Percentiles rank a stretch among this genome's conserved stretches.
Conservation (phyloP, 1,140 invertebrate species). For the Araneus ventricosus region DNA sequence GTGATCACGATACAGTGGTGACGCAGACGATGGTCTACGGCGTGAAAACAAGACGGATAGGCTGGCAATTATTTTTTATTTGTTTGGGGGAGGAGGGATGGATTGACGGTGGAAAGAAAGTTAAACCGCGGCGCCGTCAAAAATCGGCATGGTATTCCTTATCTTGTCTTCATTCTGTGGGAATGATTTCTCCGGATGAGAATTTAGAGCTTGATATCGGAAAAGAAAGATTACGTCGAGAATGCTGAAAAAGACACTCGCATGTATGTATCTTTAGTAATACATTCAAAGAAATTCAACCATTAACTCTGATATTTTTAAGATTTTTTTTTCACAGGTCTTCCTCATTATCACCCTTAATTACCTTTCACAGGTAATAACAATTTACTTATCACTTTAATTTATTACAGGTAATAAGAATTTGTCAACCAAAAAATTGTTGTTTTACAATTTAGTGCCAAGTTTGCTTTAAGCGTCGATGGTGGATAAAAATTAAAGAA, state of each 20-base stretch:
- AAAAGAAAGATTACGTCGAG: not conserved
- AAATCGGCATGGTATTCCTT: not conserved
- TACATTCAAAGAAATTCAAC: not conserved
- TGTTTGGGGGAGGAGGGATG: not conserved
- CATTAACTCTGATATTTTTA: not conserved
- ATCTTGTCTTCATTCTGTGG: constrained; percentile 5
- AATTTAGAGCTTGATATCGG: not conserved
- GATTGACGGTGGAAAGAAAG: not conserved
- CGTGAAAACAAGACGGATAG: constrained; percentile 65
- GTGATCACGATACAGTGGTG: constrained; percentile 20
- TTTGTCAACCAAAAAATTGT: no score
- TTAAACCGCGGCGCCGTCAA: constrained; percentile 17
- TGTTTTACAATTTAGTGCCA: no score
- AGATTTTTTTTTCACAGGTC: no score
- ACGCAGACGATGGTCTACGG: not conserved
- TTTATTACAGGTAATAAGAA: no score
- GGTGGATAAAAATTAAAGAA: no score
- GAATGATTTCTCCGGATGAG: not conserved
- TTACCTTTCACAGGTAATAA: no score
- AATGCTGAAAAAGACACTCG: not conserved
- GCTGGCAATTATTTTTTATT: constrained; percentile 58
- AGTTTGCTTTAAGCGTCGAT: no score
- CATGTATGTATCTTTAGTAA: no score
- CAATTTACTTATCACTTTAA: no score
- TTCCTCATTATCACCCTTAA: no score